phyloP scores from a whole-genome alignment of 2,797 vertebrate genomes.

The Gymnopithys bicolor region DNA sequence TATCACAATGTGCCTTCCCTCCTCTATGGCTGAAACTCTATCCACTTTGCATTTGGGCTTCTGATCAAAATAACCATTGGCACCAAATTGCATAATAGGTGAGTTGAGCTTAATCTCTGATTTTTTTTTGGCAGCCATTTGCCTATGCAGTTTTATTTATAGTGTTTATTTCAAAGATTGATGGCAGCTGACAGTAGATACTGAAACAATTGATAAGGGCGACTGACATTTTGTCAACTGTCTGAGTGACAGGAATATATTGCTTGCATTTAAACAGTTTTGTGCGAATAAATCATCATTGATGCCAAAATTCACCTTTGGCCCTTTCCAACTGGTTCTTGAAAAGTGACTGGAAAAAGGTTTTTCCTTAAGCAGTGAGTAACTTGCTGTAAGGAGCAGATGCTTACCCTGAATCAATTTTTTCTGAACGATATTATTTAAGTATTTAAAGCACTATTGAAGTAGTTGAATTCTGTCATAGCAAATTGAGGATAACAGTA shows the following conservation, averaged over 20 bases:
- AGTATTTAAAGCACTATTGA: conserved; percentile 10
- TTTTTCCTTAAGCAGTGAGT: not conserved
- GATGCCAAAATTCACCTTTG: conserved; percentile 83
- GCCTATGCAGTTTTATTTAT: conserved; percentile 68
- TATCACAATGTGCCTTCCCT: not conserved
- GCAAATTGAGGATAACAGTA: not conserved
- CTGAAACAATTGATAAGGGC: conserved; percentile 83
- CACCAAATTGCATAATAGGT: not conserved
- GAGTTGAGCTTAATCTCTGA: not conserved
- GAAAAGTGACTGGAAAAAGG: not conserved
- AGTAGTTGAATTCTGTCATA: not conserved
- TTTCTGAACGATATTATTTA: not conserved
- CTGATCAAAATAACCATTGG: not conserved
- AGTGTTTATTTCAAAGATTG: conserved; percentile 74
- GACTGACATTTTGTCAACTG: conserved; percentile 83
- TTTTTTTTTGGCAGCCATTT: conserved; percentile 28
- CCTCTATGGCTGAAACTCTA: not conserved
- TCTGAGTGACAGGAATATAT: conserved; percentile 80
- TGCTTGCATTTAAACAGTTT: conserved; percentile 79
- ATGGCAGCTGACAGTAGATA: conserved; percentile 73
- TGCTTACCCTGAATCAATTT: not conserved
- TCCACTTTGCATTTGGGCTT: not conserved
- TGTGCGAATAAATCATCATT: conserved; percentile 81
- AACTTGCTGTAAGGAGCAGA: not conserved
- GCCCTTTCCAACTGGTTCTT: conserved; percentile 48